Base-by-base conservation (phyloP, 2,888 invertebrate species). In the Caenorhabditis sp. region DNA sequence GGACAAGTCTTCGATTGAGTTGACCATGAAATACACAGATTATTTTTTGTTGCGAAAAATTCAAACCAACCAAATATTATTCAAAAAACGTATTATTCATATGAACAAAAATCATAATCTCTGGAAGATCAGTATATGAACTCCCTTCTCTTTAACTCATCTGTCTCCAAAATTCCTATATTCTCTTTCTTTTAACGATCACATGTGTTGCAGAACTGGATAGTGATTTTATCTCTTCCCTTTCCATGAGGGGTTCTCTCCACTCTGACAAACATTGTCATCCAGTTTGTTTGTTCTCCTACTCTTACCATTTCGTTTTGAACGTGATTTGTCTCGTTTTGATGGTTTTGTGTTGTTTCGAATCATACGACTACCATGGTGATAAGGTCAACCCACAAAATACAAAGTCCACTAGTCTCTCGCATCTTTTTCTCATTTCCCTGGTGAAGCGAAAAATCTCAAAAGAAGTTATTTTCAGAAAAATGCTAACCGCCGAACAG, bases 171-270 rank as follows among this genome's bases (percentile, higher is more conserved):
- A 7, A 22, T 69, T n/a, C 63, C 47, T 24, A 3, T 16, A 12
- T 6, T 66, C 28, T 22, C 19, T 22, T n/a, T 44, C 56, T 76
- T 38, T 26, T 16, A 26, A 47, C 77, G 35, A 70, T 79, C 79
- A 79, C 79, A 70, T 79, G n/a, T n/a, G 79, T 70, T 79, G 41
- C 63, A 41, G 44, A 79, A 79, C 79, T 64, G 79, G 70, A 79
- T 79, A 56, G 56, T 64, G 79, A 79, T 79, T 58, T 58, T 66
- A 76, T 76, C 75, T 68, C 8, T 38, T 76, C 35, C 31, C 22
- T 41, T 26, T 68, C 35, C 56, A 54, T 54, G 31, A 38, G 24
- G 63, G 47, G 56, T 59, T 70, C 58, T 47, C 24, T 31, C 22
- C n/a, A 28, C n/a, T 24, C 47, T 47, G 47, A 47, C n/a, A 54